Conservation (phyloP, 2,888 invertebrate species). For the Phyto melanocephala region DNA sequence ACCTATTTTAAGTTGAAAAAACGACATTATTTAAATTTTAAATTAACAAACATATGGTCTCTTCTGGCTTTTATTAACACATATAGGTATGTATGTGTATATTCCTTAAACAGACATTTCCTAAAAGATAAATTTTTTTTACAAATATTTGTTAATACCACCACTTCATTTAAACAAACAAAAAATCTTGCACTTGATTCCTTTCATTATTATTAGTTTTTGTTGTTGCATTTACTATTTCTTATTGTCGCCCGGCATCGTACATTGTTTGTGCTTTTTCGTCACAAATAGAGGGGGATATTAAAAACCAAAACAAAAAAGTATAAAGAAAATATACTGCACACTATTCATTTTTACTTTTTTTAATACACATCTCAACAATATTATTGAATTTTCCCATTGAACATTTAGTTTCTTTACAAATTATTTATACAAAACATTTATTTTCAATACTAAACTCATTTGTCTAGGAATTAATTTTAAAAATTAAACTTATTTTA, state of each 20-base stretch:
- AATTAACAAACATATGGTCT: constrained; percentile 23
- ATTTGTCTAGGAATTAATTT: constrained; percentile 7
- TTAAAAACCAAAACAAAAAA: not conserved
- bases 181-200: constrained; percentile 26
- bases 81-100: not conserved
- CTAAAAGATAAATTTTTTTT: not conserved
- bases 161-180: constrained; percentile 2
- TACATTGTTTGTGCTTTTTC: constrained; percentile 30
- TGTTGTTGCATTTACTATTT: constrained; percentile 34
- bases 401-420: not conserved
- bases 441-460: not conserved
- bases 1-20: too few relatives aligned
- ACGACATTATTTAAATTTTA: too few relatives aligned
- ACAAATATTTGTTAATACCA: constrained; percentile 34
- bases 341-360: constrained; percentile 32
- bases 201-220: not conserved
- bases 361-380: not conserved
- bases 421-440: not conserved
- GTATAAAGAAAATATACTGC: not conserved
- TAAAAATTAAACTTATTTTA: constrained; percentile 1
- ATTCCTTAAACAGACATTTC: too few relatives aligned
- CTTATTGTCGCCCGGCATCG: constrained; percentile 52
- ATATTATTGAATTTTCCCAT: constrained; percentile 54
- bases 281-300: not conserved
- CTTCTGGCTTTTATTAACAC: not conserved